phyloP scores from a whole-genome alignment of 2,888 invertebrate genomes.

The Pseudococcus longispinus region DNA sequence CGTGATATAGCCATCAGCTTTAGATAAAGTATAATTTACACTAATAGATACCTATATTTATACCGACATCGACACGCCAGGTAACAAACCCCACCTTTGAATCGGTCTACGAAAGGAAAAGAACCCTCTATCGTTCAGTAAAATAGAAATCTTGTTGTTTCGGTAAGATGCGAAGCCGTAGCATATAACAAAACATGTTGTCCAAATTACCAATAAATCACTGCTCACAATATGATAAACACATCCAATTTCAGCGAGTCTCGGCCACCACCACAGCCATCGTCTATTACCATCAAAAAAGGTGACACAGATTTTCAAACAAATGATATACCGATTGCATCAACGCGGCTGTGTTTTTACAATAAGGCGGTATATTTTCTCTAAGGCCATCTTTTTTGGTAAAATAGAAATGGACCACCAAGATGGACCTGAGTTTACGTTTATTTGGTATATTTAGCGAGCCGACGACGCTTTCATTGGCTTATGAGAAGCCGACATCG shows the following conservation, averaged over 20 bases:
- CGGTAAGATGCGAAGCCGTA: neutral
- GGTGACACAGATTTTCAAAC: conserved; percentile 26
- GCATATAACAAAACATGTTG: neutral
- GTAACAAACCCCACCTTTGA: neutral
- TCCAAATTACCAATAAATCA: conserved; percentile 16
- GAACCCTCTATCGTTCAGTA: neutral
- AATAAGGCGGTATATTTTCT: conserved; percentile 40
- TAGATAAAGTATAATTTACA: conserved; percentile 8
- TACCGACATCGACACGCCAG: neutral
- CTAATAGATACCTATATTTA: conserved; percentile 10
- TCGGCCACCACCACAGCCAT: neutral
- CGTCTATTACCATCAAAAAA: neutral
- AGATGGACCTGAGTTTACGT: neutral
- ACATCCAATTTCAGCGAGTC: neutral
- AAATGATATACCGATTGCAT: neutral
- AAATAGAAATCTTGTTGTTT: neutral
- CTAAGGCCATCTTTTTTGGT: neutral
- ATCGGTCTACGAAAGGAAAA: neutral
- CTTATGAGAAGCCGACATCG: neutral
- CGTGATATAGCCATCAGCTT: conserved; percentile 8
- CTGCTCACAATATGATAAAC: conserved; percentile 28
- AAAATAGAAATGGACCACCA: conserved; percentile 15
- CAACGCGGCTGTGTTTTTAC: neutral
- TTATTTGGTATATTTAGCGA: neutral
- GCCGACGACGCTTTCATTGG: neutral